Base-by-base conservation (phyloP, 2,888 invertebrate genomes). In the Perithous albicinctus region DNA sequence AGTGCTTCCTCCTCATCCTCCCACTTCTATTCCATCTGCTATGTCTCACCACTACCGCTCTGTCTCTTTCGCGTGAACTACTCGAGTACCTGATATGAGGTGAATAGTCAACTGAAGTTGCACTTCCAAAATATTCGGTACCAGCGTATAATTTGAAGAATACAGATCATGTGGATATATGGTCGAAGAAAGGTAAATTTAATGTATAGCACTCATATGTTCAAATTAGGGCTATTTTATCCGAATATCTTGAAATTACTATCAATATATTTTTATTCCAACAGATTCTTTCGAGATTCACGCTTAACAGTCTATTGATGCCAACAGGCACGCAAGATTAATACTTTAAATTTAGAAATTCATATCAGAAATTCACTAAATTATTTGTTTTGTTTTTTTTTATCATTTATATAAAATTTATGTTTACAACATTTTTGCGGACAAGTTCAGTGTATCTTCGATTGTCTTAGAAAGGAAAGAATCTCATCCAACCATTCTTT, bases 1-100 rank as follows among this genome's bases (percentile, higher is more conserved):
- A 83, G 84, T 84, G 76, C 80, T 84, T 80, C 80, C 84, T 78
- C 72, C 70, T 74, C 76, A 20, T 63, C 77, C 64, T 72, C 75
- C 56, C 41, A 59, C n/a, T 26, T 41, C 79, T 75, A 66, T 82
- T 78, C 72, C 78, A 82, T 76, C 74, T 35, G 67, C 75, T 72
- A n/a, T 15, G 26, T 26, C 70, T 56, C 41, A 15, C 56, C 38
- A 32, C 32, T 56, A 35, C 56, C 41, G 66, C 41, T 48, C 43
- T 66, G 73, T 74, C 78, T 77, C 77, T 82, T 75, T 75, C 72
- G 72, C 72, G 78, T 74, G 48, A 82, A 78, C 82, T 77, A 80
- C 80, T 80, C 73, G 76, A 78, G 75, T 78, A 76, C 72, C 80
- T 82, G 67, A 76, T 83, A 76, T 78, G 78, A 76, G 75, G 73